Evolutionary conservation across 1,140 invertebrate genomes (phyloP), one percentile per base, ranked within the genome.

Genomic region (Bicyclus anynana): DNA sequence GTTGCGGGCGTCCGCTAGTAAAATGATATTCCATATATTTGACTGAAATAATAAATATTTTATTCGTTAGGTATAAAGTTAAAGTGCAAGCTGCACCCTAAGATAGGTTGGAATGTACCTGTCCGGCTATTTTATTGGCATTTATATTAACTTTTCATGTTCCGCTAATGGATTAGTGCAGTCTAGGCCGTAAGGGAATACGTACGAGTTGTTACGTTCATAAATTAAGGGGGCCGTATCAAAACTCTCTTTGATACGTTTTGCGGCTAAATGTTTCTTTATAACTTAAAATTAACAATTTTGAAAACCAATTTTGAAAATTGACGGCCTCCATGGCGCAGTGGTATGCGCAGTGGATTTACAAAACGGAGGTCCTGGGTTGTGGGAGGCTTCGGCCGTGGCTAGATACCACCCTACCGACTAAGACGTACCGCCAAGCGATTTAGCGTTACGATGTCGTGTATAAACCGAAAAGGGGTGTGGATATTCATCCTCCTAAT

Each of bases 131-230:
- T 82, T 80, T 81, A 82, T 78, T 82, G 77, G 62, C 63, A 50
- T 70, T 67, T 77, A 54, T 82, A 80, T 83, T 80, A 81, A 79
- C 72, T 78, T 85, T 83, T 82, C 80, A 81, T 85, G 78, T 81
- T 67, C 68, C 53, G 44, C 72, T 85, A 85, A 83, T 85, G 82
- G 80, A 83, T 85, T 83, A 74, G 67, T 67, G 60, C 58, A 66
- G 68, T 69, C 49, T 67, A 54, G 59, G 40, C 40, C 40, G 17
- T 44, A 20, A 44, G 40, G 40, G 40, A 44, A 44, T 44, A 44
- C 20, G 17, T 44, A 20, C n/a, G n/a, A n/a, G n/a, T n/a, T n/a
- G 1, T 17, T 38, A 38, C 37, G 16, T 18, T 44, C 40, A 10
- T 44, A 20, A 44, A 44, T 44, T 44, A 20, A 6, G 18, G 17